phyloP scores from a whole-genome alignment of 2,113 vertebrate species.

The Mungos mungo region DNA sequence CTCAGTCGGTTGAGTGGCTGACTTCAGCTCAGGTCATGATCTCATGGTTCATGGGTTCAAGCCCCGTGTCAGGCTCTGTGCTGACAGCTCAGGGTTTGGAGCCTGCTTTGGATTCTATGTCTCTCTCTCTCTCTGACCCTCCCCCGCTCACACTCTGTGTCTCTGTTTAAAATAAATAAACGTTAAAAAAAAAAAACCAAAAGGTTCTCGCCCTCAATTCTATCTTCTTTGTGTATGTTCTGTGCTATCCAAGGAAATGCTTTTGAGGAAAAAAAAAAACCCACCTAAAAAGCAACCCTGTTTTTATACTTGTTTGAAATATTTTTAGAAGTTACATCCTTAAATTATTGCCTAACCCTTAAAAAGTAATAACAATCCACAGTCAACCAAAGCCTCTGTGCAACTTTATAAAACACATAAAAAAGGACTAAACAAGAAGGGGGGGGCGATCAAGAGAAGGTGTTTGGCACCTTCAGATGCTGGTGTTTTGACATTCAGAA shows the following conservation, averaged over 20 bases:
- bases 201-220: background rate
- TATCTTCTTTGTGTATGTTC: background rate
- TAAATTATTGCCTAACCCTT: background rate
- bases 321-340: slow-evolving; percentile 22
- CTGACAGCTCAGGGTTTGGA: too few species aligned
- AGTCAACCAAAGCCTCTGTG: background rate
- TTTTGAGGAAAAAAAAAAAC: background rate
- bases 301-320: slow-evolving; percentile 16
- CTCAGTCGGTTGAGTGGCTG: too few species aligned
- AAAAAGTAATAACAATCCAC: background rate
- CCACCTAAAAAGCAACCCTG: too few species aligned
- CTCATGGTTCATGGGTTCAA: too few species aligned
- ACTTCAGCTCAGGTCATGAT: too few species aligned
- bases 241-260: background rate
- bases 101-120: too few species aligned
- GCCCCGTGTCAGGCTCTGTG: too few species aligned
- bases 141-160: too few species aligned
- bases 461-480: background rate
- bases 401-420: slow-evolving; percentile 29
- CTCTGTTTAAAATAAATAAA: too few species aligned
- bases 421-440: background rate
- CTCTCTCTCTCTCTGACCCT: too few species aligned
- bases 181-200: too few species aligned
- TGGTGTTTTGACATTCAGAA: background rate
- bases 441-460: background rate